A percentile compares a stretch with the other conserved stretches of the same genome.
Evolutionary conservation across 2,113 vertebrate species (phyloP).

Genomic region (Pomatorhinus ruficollis): DNA sequence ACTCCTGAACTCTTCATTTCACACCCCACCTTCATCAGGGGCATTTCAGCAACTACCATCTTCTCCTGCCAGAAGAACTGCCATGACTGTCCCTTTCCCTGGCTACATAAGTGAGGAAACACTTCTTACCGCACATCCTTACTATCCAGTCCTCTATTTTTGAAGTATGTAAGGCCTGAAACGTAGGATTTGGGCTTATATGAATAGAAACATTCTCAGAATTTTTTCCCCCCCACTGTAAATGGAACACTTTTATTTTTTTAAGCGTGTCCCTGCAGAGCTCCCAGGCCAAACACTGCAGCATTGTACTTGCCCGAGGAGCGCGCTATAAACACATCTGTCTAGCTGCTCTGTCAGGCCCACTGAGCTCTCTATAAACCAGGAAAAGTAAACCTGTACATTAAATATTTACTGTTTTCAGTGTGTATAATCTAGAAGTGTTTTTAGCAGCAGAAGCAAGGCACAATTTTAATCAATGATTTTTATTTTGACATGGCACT

Average conservation of each 20-base stretch:
- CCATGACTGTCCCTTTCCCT: not conserved
- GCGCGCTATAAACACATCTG: constrained; percentile 55
- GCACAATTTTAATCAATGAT: not conserved
- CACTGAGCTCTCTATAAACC: constrained; percentile 34
- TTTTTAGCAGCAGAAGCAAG: not conserved
- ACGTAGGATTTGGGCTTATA: constrained; percentile 37
- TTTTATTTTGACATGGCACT: not conserved
- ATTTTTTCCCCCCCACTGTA: constrained; percentile 40
- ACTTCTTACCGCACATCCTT: not conserved
- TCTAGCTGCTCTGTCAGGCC: constrained; percentile 47
- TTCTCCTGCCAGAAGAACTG: not conserved
- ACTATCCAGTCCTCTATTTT: constrained; percentile 3
- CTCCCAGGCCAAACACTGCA: constrained; percentile 46
- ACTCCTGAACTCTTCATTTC: not conserved
- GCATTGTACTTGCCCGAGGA: constrained; percentile 43
- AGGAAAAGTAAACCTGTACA: constrained; percentile 51
- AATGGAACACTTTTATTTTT: constrained; percentile 59
- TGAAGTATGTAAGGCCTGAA: constrained; percentile 2
- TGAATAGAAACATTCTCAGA: constrained; percentile 64
- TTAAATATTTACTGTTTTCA: constrained; percentile 56
- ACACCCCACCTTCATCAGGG: not conserved
- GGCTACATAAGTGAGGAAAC: not conserved
- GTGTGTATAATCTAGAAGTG: not conserved
- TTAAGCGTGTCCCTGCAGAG: constrained; percentile 21
- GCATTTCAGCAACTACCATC: not conserved